Conservation (phyloP, 2,888 invertebrate genomes). For the Mayetiola destructor region DNA sequence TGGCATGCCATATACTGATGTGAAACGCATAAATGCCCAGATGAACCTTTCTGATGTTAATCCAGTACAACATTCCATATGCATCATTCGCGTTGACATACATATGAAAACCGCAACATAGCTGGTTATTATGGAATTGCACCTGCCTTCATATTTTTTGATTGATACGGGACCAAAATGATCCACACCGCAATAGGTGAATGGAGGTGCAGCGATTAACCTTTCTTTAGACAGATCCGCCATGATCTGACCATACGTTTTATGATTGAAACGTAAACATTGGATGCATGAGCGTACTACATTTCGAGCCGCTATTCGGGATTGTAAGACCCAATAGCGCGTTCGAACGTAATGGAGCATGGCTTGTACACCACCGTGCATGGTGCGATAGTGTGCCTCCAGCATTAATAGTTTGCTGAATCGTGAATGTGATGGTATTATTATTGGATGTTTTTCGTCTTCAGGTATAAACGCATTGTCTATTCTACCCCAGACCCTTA, state of each 20-base stretch:
- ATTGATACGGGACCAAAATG: neutral
- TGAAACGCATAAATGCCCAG: neutral
- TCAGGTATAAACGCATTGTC: neutral
- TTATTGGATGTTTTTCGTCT: neutral
- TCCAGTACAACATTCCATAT: neutral
- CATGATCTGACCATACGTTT: neutral
- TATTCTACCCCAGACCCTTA: neutral
- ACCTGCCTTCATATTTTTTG: neutral
- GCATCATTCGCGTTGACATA: neutral
- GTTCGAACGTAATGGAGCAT: neutral
- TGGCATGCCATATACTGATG: neutral
- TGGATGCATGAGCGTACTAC: neutral
- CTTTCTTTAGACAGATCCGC: neutral
- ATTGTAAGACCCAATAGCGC: neutral
- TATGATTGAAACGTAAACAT: neutral
- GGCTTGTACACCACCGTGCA: neutral
- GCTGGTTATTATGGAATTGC: neutral
- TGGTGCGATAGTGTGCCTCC: neutral
- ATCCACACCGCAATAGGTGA: neutral
- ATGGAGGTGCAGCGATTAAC: neutral
- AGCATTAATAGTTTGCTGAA: neutral
- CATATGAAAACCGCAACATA: neutral
- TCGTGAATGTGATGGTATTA: neutral
- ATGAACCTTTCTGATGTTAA: neutral
- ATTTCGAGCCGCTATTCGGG: neutral